phyloP scores from a whole-genome alignment of 2,113 vertebrate species.

The Diphyllodes magnificus region DNA sequence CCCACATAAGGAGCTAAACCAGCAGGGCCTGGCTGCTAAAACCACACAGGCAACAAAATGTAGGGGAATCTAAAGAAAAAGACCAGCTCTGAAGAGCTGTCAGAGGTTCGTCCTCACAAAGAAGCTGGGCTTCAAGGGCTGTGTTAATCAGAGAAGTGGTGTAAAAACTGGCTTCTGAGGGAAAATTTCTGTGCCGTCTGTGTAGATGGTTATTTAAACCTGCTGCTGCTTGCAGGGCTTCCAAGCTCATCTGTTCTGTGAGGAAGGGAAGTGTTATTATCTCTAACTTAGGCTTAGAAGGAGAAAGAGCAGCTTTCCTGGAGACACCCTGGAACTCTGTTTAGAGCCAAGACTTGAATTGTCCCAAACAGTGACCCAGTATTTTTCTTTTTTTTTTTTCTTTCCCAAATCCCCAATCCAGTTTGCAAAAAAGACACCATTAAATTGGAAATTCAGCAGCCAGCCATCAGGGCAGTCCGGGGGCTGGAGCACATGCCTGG shows the following conservation, averaged over 20 bases:
- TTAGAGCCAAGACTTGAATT: not conserved
- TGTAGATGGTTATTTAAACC: not conserved
- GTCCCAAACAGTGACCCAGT: not conserved
- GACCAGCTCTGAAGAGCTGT: not conserved
- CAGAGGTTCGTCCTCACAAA: not conserved
- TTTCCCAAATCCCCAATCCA: not conserved
- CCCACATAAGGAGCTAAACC: not conserved
- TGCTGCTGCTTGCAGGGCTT: not conserved
- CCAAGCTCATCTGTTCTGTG: not conserved
- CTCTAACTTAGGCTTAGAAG: not conserved
- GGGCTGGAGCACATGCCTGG: not conserved
- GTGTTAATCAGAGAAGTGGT: not conserved
- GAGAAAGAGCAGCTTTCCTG: not conserved
- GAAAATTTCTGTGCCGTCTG: not conserved
- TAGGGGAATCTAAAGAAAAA: conserved; percentile 1
- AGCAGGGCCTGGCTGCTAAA: not conserved
- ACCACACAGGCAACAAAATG: conserved; percentile 12
- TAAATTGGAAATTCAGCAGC: not conserved
- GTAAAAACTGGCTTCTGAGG: not conserved
- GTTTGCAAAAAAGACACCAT: not conserved
- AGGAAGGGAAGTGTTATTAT: not conserved
- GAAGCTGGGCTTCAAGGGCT: not conserved
- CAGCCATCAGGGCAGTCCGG: not conserved
- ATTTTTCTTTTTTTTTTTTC: not conserved
- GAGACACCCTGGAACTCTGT: not conserved